Conservation (phyloP, 2,888 invertebrate genomes). For the Seira sanloemensis region DNA sequence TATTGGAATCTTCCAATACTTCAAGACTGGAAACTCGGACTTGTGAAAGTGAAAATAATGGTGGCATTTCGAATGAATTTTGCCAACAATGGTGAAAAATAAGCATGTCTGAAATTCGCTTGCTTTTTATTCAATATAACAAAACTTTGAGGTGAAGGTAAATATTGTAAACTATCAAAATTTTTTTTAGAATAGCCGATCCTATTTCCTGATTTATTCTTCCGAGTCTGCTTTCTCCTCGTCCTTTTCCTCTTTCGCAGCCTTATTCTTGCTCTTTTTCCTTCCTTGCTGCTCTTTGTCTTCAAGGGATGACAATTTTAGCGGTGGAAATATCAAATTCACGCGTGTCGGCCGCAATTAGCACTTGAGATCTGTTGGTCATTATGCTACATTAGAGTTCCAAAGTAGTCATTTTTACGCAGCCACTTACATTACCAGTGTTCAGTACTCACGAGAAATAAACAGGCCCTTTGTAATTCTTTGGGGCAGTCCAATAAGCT, state of each 20-base stretch:
- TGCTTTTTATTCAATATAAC: too few species aligned
- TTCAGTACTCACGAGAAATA: slow-evolving; percentile 43
- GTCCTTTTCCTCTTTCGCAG: not conserved
- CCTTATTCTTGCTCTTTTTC: not conserved
- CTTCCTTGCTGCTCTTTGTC: not conserved
- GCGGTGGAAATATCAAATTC: slow-evolving; percentile 29
- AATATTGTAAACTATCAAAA: not conserved
- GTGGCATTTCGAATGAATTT: too few species aligned
- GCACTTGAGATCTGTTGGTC: slow-evolving; percentile 9
- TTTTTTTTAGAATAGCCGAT: not conserved
- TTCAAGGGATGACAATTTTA: not conserved
- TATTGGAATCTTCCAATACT: too few species aligned
- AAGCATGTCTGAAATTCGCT: too few species aligned
- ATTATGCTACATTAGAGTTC: not conserved
- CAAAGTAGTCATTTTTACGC: not conserved
- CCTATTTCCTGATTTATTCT: not conserved
- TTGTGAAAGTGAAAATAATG: too few species aligned
- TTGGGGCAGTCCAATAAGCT: slow-evolving; percentile 58
- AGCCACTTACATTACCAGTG: too few species aligned
- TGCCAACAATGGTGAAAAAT: too few species aligned
- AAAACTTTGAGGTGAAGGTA: not conserved
- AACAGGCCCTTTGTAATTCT: slow-evolving; percentile 34
- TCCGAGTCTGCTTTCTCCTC: not conserved
- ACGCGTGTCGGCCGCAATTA: slow-evolving; percentile 16
- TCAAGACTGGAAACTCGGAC: too few species aligned